Percentiles rank a stretch among this genome's conserved stretches.
Evolutionary conservation across 2,113 vertebrate genomes (phyloP).

Genomic region (Ifrita kowaldi): DNA sequence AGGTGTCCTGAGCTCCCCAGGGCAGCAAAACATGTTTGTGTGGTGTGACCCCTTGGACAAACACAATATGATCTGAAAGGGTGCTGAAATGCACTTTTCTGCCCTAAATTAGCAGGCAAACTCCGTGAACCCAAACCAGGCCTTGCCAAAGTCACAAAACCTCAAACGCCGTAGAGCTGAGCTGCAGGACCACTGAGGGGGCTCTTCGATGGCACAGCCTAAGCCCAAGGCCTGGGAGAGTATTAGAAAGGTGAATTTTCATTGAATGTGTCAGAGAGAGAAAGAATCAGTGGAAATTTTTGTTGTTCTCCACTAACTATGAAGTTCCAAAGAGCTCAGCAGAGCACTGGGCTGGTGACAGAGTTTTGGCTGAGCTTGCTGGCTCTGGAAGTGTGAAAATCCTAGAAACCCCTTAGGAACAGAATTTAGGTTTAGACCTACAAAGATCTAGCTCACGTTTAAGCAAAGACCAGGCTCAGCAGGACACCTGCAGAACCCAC

Average conservation of each 20-base stretch:
- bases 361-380: neutral
- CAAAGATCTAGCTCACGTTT: neutral
- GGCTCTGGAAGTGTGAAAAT: neutral
- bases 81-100: neutral
- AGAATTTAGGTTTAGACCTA: neutral
- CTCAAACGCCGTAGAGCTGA: neutral
- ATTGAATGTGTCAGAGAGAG: neutral
- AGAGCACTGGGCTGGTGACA: neutral
- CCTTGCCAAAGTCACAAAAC: neutral
- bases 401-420: neutral
- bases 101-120: conserved; percentile 15
- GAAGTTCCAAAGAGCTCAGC: neutral
- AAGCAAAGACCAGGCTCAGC: neutral
- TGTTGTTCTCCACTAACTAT: no score
- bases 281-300: neutral
- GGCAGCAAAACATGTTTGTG: neutral
- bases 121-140: neutral
- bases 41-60: neutral
- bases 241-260: neutral
- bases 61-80: neutral
- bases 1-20: neutral
- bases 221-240: neutral
- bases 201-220: neutral
- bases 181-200: neutral
- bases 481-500: neutral